Base-by-base conservation (phyloP, 2,797 vertebrate species). In the Chrysocyon brachyurus region DNA sequence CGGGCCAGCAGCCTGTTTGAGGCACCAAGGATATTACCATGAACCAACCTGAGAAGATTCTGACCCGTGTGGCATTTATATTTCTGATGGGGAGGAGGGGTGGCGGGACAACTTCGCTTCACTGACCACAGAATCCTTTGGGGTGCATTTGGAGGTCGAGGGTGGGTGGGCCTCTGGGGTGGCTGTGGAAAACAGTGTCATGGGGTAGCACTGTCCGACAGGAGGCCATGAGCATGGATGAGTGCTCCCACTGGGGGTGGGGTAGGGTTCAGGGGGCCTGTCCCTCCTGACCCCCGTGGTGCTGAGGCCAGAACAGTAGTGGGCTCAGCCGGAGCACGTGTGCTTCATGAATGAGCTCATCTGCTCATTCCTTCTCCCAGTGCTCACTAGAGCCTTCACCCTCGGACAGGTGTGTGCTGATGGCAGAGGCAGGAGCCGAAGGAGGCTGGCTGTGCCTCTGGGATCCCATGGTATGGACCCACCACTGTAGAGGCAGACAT, bases 31-130 rank as follows among this genome's bases (percentile, higher is more conserved):
- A 16, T 56, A 2, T 11, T 12, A n/a, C n/a, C 6, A 2, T 3
- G 54, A 56, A 0, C n/a, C 7, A 0, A 6, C 2, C 21, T 0
- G 40, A 54, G 77, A 10, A 28, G 49, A 52, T 28, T 28, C 26
- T 3, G 31, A 15, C 49, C 72, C 10, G 0, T 0, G 14, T 1
- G 21, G 85, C 1, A 9, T 49, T 3, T 54, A 1, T 28, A 0
- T 28, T 21, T 36, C 28, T 6, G n/a, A 16, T 36, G 40, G 21
- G 14, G 6, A 14, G 15, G 4, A 7, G 40, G 16, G 49, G 40
- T 1, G 72, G 3, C 2, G 59, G 11, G 24, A 15, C 12, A 10
- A 16, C 14, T 12, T 12, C 8, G 26, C 49, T 36, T 31, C 2
- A 3, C 78, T 57, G 68, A 3, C 68, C 79, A 72, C 2, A 4